Evolutionary conservation across 2,797 vertebrate species (phyloP), one percentile per base, ranked within the genome.

Genomic region (Neopelma chrysocephalum): DNA sequence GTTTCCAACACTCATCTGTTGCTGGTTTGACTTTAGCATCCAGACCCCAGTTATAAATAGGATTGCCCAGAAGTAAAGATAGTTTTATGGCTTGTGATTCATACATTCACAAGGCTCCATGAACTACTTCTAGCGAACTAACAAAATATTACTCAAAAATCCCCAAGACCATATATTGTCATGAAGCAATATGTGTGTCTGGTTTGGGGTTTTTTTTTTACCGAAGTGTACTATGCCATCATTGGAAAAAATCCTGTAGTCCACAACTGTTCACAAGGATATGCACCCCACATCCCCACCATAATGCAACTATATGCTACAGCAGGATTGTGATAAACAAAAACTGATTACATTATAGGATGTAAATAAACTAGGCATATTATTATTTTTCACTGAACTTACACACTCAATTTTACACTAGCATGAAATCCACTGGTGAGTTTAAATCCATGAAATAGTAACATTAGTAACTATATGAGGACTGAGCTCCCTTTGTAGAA

Each of bases 401-500:
- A 69, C 11, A 12, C 16, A 11, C 18, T 72, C 82, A 7, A 11
- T 73, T 92, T 95, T 64, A 54, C 16, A 42, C 14, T 29, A 50
- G 7, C 26, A 43, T 54, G 34, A 89, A 88, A 84, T 62, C 17
- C 32, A 54, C 11, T 2, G 9, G 19, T 86, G 65, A 84, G 53
- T 93, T 50, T 56, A 82, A 93, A 90, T 50, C 25, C 54, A 27
- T 53, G 62, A 82, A 58, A 4, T 5, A 82, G 47, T 34, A 86
- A 36, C 92, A 77, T 42, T 66, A 66, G 34, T 40, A 91, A 31
- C 40, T 80, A 21, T 4, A 2, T 71, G 83, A 90, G 13, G 20
- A 43, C 47, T 84, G 47, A 89, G 36, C 25, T 94, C 94, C 70
- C 48, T 95, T 86, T 94, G n/a, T 65, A 93, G 84, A 73, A 71